Conservation (phyloP, 23 tunicate genomes). For the Aplidium turbinatum region DNA sequence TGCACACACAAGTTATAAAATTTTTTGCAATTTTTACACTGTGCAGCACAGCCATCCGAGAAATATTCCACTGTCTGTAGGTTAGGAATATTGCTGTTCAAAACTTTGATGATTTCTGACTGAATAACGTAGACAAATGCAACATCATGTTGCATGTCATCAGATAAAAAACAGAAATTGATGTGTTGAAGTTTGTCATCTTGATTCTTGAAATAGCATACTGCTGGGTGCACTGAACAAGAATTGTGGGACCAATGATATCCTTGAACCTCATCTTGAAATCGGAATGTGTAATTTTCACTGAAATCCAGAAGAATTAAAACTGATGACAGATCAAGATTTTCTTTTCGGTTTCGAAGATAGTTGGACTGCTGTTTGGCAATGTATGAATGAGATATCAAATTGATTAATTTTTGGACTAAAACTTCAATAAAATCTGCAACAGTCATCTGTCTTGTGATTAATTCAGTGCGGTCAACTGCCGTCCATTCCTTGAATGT, state of each 20-base stretch:
- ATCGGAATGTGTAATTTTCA: slow-evolving; percentile 18
- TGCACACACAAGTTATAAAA: no score
- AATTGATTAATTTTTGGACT: slow-evolving; percentile 7
- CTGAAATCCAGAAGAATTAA: slow-evolving; percentile 17
- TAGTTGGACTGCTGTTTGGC: slow-evolving; percentile 11
- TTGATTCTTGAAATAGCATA: slow-evolving; percentile 17
- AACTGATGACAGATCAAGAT: slow-evolving; percentile 28
- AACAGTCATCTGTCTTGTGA: slow-evolving; percentile 1
- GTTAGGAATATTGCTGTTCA: no score
- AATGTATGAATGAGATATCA: slow-evolving; percentile 18
- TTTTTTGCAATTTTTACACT: no score
- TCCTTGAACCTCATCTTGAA: slow-evolving; percentile 22
- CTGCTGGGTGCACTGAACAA: slow-evolving; percentile 21
- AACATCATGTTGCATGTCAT: slow-evolving; percentile 23
- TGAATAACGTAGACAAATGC: slow-evolving; percentile 9
- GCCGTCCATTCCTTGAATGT: slow-evolving; percentile 22
- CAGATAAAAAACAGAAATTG: slow-evolving; percentile 16
- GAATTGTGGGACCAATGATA: slow-evolving; percentile 26
- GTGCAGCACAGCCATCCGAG: no score
- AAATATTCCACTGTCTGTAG: no score
- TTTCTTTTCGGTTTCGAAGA: not conserved
- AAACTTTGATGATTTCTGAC: no score
- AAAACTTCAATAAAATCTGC: slow-evolving; percentile 17
- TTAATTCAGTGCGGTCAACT: slow-evolving; percentile 14
- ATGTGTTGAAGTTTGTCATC: slow-evolving; percentile 6